Evolutionary conservation across 2,888 invertebrate species (phyloP).

Genomic region (Pollenia labialis): DNA sequence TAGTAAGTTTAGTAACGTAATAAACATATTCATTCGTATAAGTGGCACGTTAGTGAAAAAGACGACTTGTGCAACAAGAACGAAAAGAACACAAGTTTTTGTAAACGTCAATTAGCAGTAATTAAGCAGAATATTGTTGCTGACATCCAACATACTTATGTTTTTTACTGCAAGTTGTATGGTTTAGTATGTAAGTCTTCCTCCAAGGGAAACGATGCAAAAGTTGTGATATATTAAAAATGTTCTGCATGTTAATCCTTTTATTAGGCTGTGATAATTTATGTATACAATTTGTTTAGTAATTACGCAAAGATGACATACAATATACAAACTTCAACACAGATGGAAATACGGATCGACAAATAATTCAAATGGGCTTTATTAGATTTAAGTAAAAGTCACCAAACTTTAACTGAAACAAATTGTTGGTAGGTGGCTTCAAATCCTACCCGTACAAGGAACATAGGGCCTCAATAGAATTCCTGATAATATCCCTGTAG

Average conservation of each 20-base stretch:
- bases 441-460: no score
- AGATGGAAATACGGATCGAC: background rate
- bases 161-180: background rate
- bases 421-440: no score
- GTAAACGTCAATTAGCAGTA: slow-evolving; percentile 83
- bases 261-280: slow-evolving; percentile 66
- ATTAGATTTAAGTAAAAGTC: background rate
- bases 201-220: background rate
- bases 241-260: slow-evolving; percentile 70
- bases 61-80: slow-evolving; percentile 3
- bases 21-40: slow-evolving; percentile 54
- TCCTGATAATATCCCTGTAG: no score
- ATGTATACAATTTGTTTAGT: slow-evolving; percentile 70
- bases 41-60: slow-evolving; percentile 52
- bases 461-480: no score
- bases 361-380: background rate
- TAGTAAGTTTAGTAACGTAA: slow-evolving; percentile 44
- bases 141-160: slow-evolving; percentile 44
- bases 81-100: slow-evolving; percentile 78
- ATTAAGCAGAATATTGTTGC: slow-evolving; percentile 82
- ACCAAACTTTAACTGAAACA: no score
- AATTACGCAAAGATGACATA: slow-evolving; percentile 45
- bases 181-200: background rate
- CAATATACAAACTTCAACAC: slow-evolving; percentile 17
- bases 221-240: slow-evolving; percentile 26